Evolutionary conservation across 2,888 invertebrate species (phyloP).

Genomic region (Papilio demoleus): DNA sequence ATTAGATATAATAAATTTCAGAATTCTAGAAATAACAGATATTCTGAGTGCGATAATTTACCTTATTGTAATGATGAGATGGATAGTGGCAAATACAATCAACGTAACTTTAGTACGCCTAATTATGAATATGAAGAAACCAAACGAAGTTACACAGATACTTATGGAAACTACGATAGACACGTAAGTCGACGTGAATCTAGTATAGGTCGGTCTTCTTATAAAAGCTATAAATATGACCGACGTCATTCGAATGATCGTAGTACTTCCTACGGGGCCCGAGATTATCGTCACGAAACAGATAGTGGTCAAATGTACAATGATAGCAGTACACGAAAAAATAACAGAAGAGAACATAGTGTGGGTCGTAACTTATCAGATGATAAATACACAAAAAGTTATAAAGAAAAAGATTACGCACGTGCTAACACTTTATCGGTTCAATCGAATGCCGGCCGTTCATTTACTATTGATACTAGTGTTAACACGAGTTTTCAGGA

Average conservation of each 20-base stretch:
- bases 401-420: conserved; percentile 27
- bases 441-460: conserved; percentile 56
- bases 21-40: conserved; percentile 68
- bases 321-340: conserved; percentile 46
- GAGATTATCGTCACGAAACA: conserved; percentile 45
- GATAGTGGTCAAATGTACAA: conserved; percentile 48
- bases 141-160: conserved; percentile 50
- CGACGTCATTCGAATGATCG: conserved; percentile 47
- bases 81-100: conserved; percentile 56
- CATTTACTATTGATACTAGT: conserved; percentile 74
- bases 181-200: conserved; percentile 54
- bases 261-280: conserved; percentile 40
- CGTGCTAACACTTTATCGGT: conserved; percentile 56
- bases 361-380: conserved; percentile 48
- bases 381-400: conserved; percentile 44
- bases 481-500: conserved; percentile 69
- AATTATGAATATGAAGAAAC: conserved; percentile 48
- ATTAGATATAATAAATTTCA: conserved; percentile 50
- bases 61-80: conserved; percentile 52
- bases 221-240: conserved; percentile 50
- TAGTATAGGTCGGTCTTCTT: conserved; percentile 46
- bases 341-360: conserved; percentile 56
- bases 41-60: conserved; percentile 55
- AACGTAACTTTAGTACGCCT: conserved; percentile 48
- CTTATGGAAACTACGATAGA: conserved; percentile 51